phyloP scores from a whole-genome alignment of 1,140 invertebrate species.

The Drosophila sp. region DNA sequence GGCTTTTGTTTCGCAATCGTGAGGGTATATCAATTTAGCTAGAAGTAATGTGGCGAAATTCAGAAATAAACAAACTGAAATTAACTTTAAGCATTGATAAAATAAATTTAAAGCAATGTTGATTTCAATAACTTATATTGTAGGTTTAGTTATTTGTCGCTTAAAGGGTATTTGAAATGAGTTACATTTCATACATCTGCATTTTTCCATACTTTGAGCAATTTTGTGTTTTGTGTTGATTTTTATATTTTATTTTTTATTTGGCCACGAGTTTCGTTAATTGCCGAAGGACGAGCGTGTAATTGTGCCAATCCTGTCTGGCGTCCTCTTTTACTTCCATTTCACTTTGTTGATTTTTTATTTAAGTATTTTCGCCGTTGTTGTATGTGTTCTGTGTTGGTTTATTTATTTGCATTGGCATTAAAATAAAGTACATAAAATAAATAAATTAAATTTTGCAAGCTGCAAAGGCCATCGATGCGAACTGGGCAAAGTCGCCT shows the following conservation, averaged over 20 bases:
- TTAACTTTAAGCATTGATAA: neutral
- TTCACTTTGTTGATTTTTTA: slow-evolving; percentile 16
- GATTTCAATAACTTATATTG: neutral
- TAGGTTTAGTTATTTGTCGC: neutral
- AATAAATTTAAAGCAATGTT: neutral
- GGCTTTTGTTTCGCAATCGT: slow-evolving; percentile 36
- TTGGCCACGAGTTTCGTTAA: slow-evolving; percentile 47
- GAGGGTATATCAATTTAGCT: neutral
- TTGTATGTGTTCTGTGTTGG: slow-evolving; percentile 9
- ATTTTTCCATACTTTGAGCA: slow-evolving; percentile 4
- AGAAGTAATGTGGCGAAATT: neutral
- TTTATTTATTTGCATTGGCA: slow-evolving; percentile 55
- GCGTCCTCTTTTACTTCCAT: neutral
- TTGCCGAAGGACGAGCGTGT: slow-evolving; percentile 74
- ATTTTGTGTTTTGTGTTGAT: slow-evolving; percentile 21
- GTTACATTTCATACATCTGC: neutral
- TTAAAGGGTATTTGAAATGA: neutral
- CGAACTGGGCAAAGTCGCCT: slow-evolving; percentile 9
- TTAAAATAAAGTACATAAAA: slow-evolving; percentile 53
- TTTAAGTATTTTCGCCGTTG: slow-evolving; percentile 26
- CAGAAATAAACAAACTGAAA: neutral
- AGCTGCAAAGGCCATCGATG: slow-evolving; percentile 48
- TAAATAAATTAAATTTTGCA: slow-evolving; percentile 54
- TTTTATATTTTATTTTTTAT: slow-evolving; percentile 34
- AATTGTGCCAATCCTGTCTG: slow-evolving; percentile 71